A percentile compares a stretch with the other conserved stretches of the same genome.
phyloP scores from a whole-genome alignment of 1,140 invertebrate species.

The Pogonognathellus flavescens region DNA sequence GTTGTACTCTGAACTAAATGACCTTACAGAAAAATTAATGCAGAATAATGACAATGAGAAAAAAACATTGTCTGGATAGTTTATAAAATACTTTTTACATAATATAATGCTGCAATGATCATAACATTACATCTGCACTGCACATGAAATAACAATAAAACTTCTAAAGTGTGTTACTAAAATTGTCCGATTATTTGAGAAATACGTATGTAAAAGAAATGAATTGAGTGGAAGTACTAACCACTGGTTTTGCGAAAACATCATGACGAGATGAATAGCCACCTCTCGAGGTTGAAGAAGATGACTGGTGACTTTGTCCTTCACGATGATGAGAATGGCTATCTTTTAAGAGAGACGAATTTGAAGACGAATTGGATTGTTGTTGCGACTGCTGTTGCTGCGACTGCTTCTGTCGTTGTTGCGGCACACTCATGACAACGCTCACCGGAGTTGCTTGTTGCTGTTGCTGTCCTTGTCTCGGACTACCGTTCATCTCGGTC shows the following conservation, averaged over 20 bases:
- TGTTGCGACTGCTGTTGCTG: constrained; percentile 30
- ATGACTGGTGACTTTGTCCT: background rate
- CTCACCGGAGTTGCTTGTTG: constrained; percentile 16
- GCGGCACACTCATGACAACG: constrained; percentile 13
- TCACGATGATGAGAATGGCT: constrained; percentile 21
- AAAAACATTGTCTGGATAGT: too few relatives aligned
- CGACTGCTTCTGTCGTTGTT: constrained; percentile 20
- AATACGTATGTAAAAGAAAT: too few relatives aligned
- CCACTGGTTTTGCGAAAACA: constrained; percentile 73
- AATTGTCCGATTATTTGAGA: too few relatives aligned
- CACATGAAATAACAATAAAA: too few relatives aligned
- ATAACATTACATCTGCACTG: too few relatives aligned
- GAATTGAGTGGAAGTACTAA: constrained; percentile 58
- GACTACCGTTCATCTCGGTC: constrained; percentile 16
- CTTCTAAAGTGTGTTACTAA: too few relatives aligned
- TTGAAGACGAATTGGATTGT: constrained; percentile 34
- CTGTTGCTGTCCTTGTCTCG: background rate
- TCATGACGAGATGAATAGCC: constrained; percentile 68
- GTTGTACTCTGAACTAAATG: too few relatives aligned
- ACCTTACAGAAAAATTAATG: too few relatives aligned
- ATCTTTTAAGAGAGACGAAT: constrained; percentile 51
- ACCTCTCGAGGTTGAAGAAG: constrained; percentile 1
- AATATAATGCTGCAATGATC: too few relatives aligned
- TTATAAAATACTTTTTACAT: too few relatives aligned
- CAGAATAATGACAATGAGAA: too few relatives aligned